Evolutionary conservation across 1,140 invertebrate genomes (phyloP).

Genomic region (Ceratosolen solmsi): DNA sequence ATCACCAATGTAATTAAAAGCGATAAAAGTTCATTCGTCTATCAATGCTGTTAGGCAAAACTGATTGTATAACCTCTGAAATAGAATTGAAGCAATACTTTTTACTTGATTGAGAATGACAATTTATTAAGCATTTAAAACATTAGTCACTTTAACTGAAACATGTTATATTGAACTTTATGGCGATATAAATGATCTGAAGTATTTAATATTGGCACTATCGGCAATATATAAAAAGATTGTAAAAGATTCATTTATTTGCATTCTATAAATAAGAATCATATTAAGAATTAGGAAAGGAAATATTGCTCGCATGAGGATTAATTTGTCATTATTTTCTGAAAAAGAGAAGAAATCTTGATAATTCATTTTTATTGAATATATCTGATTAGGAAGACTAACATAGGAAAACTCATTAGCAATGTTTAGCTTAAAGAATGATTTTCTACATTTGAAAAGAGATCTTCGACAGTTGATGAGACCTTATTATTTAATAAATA

Average conservation of each 20-base stretch:
- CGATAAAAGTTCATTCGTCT: not conserved
- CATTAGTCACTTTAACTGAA: not conserved
- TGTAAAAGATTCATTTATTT: no score
- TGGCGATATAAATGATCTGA: no score
- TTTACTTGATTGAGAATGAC: not conserved
- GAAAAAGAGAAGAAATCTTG: constrained; percentile 44
- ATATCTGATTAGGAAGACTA: not conserved
- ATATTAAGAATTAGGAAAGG: not conserved
- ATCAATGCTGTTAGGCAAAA: not conserved
- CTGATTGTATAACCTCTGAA: constrained; percentile 15
- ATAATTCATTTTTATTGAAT: constrained; percentile 41
- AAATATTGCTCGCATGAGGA: constrained; percentile 38
- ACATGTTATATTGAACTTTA: not conserved
- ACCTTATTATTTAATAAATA: constrained; percentile 91
- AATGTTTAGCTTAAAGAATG: constrained; percentile 32
- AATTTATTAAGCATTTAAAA: not conserved
- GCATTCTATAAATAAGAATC: no score
- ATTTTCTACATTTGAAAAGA: constrained; percentile 73
- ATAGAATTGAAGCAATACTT: not conserved
- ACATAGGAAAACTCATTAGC: constrained; percentile 28
- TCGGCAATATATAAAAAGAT: no score
- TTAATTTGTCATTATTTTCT: constrained; percentile 30
- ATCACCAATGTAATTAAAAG: constrained; percentile 4
- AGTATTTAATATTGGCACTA: no score
- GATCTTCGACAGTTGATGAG: constrained; percentile 83